Percentiles rank a stretch among this genome's conserved stretches.
These are phyloP conservation scores for Carpatolechia fugitivella DNA, from an alignment of 2,888 invertebrate species.

Conservation along the genomic window DNA sequence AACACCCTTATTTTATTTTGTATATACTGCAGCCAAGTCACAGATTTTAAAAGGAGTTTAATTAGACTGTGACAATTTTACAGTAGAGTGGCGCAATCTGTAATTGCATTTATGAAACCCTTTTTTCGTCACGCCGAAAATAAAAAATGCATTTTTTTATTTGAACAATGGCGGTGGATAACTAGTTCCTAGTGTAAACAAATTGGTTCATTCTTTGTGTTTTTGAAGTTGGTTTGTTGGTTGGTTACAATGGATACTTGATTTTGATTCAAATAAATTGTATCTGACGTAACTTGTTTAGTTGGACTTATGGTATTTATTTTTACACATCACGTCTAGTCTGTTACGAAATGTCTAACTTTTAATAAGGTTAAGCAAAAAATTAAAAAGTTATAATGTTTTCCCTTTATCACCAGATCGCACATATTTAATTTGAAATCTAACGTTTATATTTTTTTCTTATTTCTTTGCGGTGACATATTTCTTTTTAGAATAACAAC, in stretches of 20 bases:
- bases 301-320: too few relatives aligned
- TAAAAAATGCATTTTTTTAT: constrained; percentile 62
- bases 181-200: constrained; percentile 74
- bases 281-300: background rate
- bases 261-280: background rate
- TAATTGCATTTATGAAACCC: constrained; percentile 33
- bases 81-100: constrained; percentile 20
- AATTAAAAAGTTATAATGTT: too few relatives aligned
- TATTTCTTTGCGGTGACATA: too few relatives aligned
- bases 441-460: background rate
- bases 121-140: constrained; percentile 45
- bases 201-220: constrained; percentile 61
- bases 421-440: too few relatives aligned
- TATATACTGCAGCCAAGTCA: constrained; percentile 21
- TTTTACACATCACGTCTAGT: too few relatives aligned
- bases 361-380: too few relatives aligned
- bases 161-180: constrained; percentile 63
- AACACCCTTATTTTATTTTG: constrained; percentile 5
- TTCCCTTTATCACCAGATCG: too few relatives aligned
- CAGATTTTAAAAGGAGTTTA: background rate
- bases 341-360: too few relatives aligned
- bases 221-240: constrained; percentile 35
- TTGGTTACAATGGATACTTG: constrained; percentile 28
- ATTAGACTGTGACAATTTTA: constrained; percentile 32
- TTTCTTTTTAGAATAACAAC: background rate